phyloP scores from a whole-genome alignment of 2,113 vertebrate genomes.

The Silurus asotus region DNA sequence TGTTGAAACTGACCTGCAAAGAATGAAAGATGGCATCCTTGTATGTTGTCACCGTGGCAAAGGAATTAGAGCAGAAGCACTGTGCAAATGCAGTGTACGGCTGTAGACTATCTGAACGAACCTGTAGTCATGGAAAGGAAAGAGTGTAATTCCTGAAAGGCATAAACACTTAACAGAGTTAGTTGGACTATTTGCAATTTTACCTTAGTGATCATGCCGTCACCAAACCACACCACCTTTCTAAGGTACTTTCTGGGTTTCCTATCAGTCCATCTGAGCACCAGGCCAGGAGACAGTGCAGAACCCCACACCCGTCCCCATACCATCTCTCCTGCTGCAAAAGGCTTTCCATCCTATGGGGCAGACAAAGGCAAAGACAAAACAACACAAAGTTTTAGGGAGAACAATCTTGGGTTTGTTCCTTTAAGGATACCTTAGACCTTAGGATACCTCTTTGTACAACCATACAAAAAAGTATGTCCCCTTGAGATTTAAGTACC shows the following conservation, averaged over 20 bases:
- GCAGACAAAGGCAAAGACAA: not conserved
- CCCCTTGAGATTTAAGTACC: not conserved
- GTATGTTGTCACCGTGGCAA: conserved; percentile 78
- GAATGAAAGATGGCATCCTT: conserved; percentile 80
- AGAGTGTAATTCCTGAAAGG: not conserved
- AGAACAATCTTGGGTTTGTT: not conserved
- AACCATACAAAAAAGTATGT: not conserved
- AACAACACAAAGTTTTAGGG: not conserved
- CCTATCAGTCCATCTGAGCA: conserved; percentile 66
- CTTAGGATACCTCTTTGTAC: too few relatives aligned
- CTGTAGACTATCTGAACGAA: conserved; percentile 72
- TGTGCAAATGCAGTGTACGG: conserved; percentile 77
- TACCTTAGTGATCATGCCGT: conserved; percentile 81
- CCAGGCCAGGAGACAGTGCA: conserved; percentile 81
- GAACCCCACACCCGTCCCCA: conserved; percentile 83
- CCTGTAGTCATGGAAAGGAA: conserved; percentile 62
- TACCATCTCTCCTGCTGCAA: conserved; percentile 79
- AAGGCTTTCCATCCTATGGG: conserved; percentile 75
- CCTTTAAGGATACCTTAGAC: not conserved
- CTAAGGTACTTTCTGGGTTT: conserved; percentile 63
- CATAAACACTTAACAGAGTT: not conserved
- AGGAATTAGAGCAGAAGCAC: conserved; percentile 79
- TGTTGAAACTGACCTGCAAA: conserved; percentile 77
- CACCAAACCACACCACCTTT: conserved; percentile 85
- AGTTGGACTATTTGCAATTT: conserved; percentile 44